phyloP scores from a whole-genome alignment of 1,140 invertebrate species.

The Linepithema humile region DNA sequence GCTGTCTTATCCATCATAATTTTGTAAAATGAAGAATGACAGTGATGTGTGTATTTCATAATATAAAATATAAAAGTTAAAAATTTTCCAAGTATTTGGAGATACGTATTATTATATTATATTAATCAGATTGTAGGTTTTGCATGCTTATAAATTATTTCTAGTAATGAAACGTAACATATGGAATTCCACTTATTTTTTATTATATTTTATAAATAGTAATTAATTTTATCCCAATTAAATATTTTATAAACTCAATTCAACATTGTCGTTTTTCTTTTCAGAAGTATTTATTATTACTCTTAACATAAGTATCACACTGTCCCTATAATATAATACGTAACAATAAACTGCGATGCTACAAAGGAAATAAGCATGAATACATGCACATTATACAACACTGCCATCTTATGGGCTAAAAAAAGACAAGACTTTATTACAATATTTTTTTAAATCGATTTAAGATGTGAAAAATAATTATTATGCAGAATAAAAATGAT shows the following conservation, averaged over 20 bases:
- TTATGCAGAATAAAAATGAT: constrained; percentile 19
- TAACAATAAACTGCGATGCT: constrained; percentile 58
- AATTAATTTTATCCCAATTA: constrained; percentile 73
- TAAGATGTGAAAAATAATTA: constrained; percentile 29
- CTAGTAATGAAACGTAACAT: neutral
- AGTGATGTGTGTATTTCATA: constrained; percentile 17
- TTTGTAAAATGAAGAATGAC: neutral
- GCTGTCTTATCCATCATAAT: neutral
- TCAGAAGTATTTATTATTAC: constrained; percentile 61
- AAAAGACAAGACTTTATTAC: constrained; percentile 42
- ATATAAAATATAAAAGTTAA: constrained; percentile 3
- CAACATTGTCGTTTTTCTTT: constrained; percentile 23
- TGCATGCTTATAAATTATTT: neutral
- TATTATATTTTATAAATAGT: constrained; percentile 71
- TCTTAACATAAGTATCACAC: no score
- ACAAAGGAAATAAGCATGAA: constrained; percentile 42
- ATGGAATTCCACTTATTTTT: neutral
- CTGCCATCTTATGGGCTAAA: neutral
- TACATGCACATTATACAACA: constrained; percentile 16
- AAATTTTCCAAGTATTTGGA: neutral
- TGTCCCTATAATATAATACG: constrained; percentile 13
- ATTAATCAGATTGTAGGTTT: neutral
- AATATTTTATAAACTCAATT: constrained; percentile 74
- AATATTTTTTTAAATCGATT: constrained; percentile 33
- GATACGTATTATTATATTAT: neutral